Percentiles rank a stretch among this genome's conserved stretches.
These are phyloP conservation scores for Apis cerana DNA, from an alignment of 1,140 invertebrate species.

Conservation along the genomic window DNA sequence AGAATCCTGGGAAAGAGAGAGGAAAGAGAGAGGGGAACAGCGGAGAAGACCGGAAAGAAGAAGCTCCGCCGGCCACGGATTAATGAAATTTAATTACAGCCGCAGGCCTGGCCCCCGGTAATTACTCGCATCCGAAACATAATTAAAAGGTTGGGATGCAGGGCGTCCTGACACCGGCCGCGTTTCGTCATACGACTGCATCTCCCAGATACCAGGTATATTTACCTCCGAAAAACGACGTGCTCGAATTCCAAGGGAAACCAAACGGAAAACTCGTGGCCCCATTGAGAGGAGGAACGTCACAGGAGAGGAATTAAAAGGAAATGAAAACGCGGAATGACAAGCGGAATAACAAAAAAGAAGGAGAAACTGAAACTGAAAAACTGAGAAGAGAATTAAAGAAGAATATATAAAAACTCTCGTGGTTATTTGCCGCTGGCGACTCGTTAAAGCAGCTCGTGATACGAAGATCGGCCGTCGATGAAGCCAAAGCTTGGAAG, in stretches of 20 bases:
- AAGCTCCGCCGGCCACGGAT: neutral
- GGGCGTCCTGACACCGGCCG: neutral
- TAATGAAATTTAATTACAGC: conserved; percentile 26
- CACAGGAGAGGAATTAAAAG: too few relatives aligned
- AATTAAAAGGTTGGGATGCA: conserved; percentile 5
- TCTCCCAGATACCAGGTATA: neutral
- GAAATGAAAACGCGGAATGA: neutral
- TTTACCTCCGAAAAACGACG: neutral
- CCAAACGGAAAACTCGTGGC: too few relatives aligned
- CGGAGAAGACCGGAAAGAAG: neutral
- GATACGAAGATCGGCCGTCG: neutral
- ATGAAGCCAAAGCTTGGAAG: neutral
- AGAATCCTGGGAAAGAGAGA: neutral
- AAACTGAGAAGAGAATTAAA: too few relatives aligned
- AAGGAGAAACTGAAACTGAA: too few relatives aligned
- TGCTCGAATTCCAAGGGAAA: too few relatives aligned
- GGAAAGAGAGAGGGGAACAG: too few relatives aligned
- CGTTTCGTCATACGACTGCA: too few relatives aligned
- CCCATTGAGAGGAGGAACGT: too few relatives aligned
- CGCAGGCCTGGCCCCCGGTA: neutral
- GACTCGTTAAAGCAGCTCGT: too few relatives aligned
- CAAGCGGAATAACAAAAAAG: too few relatives aligned
- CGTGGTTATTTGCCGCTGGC: too few relatives aligned
- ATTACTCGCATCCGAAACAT: conserved; percentile 7
- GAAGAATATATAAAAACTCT: too few relatives aligned